Base-by-base conservation (phyloP, 1,140 invertebrate genomes). In the Propsilocerus akamusi region DNA sequence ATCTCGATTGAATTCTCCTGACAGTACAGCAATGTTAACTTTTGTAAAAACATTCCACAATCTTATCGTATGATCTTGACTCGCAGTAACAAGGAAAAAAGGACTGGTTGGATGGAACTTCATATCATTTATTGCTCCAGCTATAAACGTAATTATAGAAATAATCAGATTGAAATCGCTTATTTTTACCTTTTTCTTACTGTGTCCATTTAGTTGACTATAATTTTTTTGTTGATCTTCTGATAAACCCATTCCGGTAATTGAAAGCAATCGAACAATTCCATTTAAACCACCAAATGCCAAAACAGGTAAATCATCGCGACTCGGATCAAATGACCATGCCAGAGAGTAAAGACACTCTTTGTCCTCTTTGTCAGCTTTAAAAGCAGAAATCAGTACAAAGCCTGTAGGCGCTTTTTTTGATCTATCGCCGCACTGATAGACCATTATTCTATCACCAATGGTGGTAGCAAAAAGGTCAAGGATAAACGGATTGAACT, bases 41-140 rank as follows among this genome's bases (percentile, higher is more conserved):
- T 85, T 80, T 11, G 79, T 84, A 59, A 83, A 83, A 1, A 89
- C 77, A 62, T 90, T 91, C 86, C 87, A 90, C 12, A 91, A 63
- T 48, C 86, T 66, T 12, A 90, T 61, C 4, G 84, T 78, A 62
- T 89, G 84, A 66, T 91, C 86, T 68, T 89, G 87, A 8, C 82
- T 86, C 1, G 85, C 83, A 4, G 84, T 87, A 0, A 90, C 56
- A 2, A 90, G 61, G 49, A 91, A 68, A 56, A 85, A 84, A 5
- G 77, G 76, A 63, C 88, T 81, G 51, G 67, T 72, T 1, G 85
- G 84, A 65, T 86, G 81, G 58, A 88, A 79, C 62, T 86, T 86
- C 0, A 91, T 60, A 60, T 91, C 85, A 65, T 91, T 91, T 25
- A 90, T 83, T 12, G 86, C 83, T 65, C 17, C 17, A 5, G 34